Conservation (phyloP, 2,113 vertebrate genomes). For the Bubo bubo region DNA sequence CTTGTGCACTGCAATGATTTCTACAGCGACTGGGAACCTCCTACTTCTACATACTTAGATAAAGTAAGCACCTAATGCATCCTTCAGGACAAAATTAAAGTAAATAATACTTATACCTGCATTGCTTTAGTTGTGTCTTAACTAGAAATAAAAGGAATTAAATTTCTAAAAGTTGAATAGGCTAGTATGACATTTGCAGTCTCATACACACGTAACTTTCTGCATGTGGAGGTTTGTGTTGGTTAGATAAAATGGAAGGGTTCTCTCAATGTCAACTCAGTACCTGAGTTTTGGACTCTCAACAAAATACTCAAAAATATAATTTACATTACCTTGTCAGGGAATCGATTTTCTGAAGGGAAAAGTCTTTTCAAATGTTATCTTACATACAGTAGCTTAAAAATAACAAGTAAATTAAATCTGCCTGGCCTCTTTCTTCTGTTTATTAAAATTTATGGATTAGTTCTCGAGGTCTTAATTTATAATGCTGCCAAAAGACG, state of each 20-base stretch:
- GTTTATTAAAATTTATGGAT: not conserved
- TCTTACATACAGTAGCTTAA: not conserved
- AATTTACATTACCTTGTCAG: not conserved
- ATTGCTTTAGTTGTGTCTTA: conserved; percentile 32
- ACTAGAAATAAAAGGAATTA: not conserved
- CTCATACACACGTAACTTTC: not conserved
- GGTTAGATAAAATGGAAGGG: not conserved
- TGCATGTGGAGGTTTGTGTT: not conserved
- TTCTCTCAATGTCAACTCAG: not conserved
- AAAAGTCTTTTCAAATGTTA: not conserved
- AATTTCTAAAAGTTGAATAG: not conserved
- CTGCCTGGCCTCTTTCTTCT: not conserved
- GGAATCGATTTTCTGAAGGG: not conserved
- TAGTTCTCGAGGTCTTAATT: not conserved
- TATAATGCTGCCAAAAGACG: not conserved
- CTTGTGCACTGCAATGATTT: not conserved
- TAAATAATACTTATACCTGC: conserved; percentile 30
- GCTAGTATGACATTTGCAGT: not conserved
- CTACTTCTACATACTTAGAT: not conserved
- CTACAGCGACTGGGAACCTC: not conserved
- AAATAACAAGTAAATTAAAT: not conserved
- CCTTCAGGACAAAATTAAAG: not conserved
- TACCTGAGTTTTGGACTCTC: not conserved
- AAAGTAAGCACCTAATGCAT: not conserved
- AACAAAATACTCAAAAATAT: not conserved